Evolutionary conservation across 2,797 vertebrate species (phyloP), one percentile per base, ranked within the genome.

Genomic region (Tiaroga cobitis): DNA sequence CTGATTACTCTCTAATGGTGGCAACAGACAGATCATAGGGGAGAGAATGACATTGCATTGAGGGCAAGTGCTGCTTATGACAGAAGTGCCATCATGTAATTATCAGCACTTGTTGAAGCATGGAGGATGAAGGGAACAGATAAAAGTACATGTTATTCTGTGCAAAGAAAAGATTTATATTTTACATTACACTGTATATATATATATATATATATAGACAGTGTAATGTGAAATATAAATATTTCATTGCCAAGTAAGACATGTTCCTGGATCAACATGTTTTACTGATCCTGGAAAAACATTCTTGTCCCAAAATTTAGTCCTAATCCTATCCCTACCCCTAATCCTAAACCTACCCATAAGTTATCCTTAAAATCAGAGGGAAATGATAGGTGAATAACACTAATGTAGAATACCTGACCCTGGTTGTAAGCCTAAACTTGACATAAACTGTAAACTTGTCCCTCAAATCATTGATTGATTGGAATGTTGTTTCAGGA

Each of bases 41-140:
- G 26, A 79, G 16, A 72, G 83, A 70, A 26, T n/a, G 49, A n/a
- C 63, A 78, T 46, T 68, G 21, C 51, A 84, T 29, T 61, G n/a
- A 41, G 37, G 54, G 16, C 49, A 80, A 79, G 85, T 80, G 68
- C 76, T 61, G 68, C 76, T 69, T 75, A 37, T 84, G 75, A 81
- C 43, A 77, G 34, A 49, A 72, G 56, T 59, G 32, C 79, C 59
- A 21, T 82, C 68, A 76, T 43, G 68, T 74, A 74, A 86, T 88
- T 59, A 86, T 41, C 56, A 34, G 70, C 79, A 79, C 59, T 80
- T 82, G 39, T 15, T 74, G 73, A 80, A 87, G 68, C 18, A 73
- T 21, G 69, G 68, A 85, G 41, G 21, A 79, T 74, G 68, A 26
- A 37, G 70, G 11, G 43, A 80, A 63, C 68, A 59, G 78, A 56